Conservation (phyloP, 2,888 invertebrate species). For the Hipparchia semele region DNA sequence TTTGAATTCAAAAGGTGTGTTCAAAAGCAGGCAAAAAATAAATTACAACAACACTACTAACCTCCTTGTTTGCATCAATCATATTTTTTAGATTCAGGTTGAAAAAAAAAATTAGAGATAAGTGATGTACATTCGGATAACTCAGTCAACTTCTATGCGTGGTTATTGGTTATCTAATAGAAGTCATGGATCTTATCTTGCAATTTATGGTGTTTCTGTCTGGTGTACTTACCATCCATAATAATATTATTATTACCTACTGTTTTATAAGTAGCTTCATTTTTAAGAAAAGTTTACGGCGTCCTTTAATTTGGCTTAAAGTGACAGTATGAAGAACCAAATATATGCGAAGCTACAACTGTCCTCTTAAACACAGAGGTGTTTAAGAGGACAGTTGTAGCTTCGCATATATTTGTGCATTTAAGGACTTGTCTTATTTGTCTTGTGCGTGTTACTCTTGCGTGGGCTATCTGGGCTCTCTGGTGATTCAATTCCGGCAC, state of each 20-base stretch:
- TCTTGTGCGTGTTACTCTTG: conserved; percentile 65
- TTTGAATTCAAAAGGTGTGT: conserved; percentile 40
- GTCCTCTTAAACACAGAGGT: too few species aligned
- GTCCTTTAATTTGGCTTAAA: background rate
- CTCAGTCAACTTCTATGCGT: background rate
- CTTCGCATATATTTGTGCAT: conserved; percentile 50
- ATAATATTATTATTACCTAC: too few species aligned
- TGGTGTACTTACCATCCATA: too few species aligned
- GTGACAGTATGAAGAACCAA: background rate
- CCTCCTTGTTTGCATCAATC: conserved; percentile 62
- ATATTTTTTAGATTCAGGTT: conserved; percentile 18
- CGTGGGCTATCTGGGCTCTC: conserved; percentile 59
- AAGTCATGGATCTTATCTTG: too few species aligned
- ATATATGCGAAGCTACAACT: too few species aligned
- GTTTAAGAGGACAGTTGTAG: background rate
- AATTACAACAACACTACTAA: conserved; percentile 49
- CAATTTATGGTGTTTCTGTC: too few species aligned
- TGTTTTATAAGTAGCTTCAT: too few species aligned
- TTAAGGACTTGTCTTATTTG: conserved; percentile 52
- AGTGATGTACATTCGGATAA: background rate
- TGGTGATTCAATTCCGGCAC: conserved; percentile 68
- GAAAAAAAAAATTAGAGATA: background rate
- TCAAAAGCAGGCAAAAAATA: conserved; percentile 28
- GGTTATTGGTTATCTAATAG: too few species aligned
- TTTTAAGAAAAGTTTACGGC: too few species aligned